Conservation (phyloP, 2,797 vertebrate species). For the Myotis planiceps region DNA sequence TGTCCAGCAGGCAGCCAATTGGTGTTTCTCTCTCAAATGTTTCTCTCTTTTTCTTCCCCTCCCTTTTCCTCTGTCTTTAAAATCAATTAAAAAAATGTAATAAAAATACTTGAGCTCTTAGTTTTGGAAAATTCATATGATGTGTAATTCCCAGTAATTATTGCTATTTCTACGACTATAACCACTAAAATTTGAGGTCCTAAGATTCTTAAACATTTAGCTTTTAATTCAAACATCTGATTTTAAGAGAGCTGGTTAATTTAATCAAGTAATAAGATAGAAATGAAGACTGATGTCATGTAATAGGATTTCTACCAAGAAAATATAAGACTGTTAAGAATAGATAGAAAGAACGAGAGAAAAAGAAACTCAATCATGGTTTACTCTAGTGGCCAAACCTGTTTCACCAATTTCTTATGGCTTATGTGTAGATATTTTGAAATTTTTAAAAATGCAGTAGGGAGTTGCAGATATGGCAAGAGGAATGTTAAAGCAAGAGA, state of each 20-base stretch:
- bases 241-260: neutral
- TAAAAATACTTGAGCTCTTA: neutral
- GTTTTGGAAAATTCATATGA: neutral
- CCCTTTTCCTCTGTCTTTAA: neutral
- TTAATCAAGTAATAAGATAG: neutral
- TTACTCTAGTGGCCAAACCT: neutral
- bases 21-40: neutral
- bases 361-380: neutral
- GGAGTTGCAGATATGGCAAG: neutral
- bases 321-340: neutral
- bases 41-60: neutral
- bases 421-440: neutral
- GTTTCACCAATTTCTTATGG: neutral
- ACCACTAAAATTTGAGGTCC: neutral
- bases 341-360: neutral
- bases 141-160: neutral
- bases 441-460: neutral
- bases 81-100: neutral
- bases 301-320: neutral
- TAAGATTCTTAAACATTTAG: neutral
- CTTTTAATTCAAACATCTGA: neutral
- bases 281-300: neutral
- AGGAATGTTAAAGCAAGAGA: neutral
- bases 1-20: no score
- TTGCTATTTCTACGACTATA: neutral